A percentile compares a stretch with the other conserved stretches of the same genome.
Evolutionary conservation across 2,797 vertebrate genomes (phyloP).

Genomic region (Parambassis ranga): DNA sequence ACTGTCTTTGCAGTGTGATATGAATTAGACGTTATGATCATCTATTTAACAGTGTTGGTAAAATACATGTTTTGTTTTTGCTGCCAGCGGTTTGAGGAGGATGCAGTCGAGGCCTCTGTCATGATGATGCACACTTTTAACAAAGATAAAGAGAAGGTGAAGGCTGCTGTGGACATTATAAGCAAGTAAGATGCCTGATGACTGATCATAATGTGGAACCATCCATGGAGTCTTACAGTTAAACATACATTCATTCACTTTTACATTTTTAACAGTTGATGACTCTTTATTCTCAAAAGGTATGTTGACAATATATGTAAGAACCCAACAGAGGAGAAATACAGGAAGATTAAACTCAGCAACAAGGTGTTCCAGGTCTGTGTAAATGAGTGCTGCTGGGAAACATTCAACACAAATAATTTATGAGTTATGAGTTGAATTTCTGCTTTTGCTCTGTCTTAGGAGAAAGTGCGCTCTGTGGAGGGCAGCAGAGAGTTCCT

Average conservation of each 20-base stretch:
- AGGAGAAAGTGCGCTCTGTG: conserved; percentile 90
- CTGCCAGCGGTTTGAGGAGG: conserved; percentile 84
- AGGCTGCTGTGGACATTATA: conserved; percentile 88
- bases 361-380: conserved; percentile 94
- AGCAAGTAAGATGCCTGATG: conserved; percentile 87
- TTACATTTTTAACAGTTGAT: background rate
- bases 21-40: background rate
- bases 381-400: background rate
- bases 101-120: conserved; percentile 88
- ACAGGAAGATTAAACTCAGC: conserved; percentile 89
- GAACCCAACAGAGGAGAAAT: conserved; percentile 93
- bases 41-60: background rate
- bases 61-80: conserved; percentile 32
- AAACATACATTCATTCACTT: too few relatives aligned
- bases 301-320: conserved; percentile 94
- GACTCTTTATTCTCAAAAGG: conserved; percentile 63
- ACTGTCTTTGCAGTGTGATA: background rate
- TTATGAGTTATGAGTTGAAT: background rate
- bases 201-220: background rate
- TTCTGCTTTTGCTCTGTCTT: background rate
- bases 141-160: conserved; percentile 90
- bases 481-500: conserved; percentile 90
- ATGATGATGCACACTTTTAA: conserved; percentile 98
- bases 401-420: rapidly evolving
- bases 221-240: too few relatives aligned